Evolutionary conservation across 1,140 invertebrate genomes (phyloP), one percentile per base, ranked within the genome.

Genomic region (Drosophila quadrilineata): DNA sequence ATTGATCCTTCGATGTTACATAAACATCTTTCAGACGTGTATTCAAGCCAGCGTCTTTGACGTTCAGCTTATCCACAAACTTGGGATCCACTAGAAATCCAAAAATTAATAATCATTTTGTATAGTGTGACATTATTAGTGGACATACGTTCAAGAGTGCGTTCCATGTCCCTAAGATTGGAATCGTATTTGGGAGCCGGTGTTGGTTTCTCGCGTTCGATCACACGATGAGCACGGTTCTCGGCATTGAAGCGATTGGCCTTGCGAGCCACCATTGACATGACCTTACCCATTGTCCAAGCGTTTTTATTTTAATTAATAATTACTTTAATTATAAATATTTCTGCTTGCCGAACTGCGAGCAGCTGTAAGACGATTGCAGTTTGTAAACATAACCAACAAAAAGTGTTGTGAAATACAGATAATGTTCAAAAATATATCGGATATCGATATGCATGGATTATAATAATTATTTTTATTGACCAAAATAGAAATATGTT

Each of bases 161-260:
- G 71, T 69, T 94, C 91, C 63, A 94, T 91, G 86, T 94, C 92
- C 67, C 92, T 90, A 33, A 92, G 31, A 40, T 92, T 92, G 1
- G 91, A 90, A 5, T 92, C 88, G 85, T 93, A 92, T 69, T 89
- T 91, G 0, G 95, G 94, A 16, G 95, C 94, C 24, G 92, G 89
- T 17, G 71, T 87, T 8, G 93, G 94, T 90, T 95, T 95, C 29
- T 93, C 91, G 85, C 92, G 91, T 26, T 89, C 88, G 66, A 96
- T 92, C 10, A 94, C 76, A 76, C 92, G 93, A 70, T 93, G 92
- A 8, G 94, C 94, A 62, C 95, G 91, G 80, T 93, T 93, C 79
- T 94, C 94, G 4, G 94, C 91, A 88, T 95, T 95, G 69, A 93
- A 95, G 33, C 91, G 91, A 71, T 91, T 90, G 2, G 92, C 49